Base-by-base conservation (phyloP, 1,140 invertebrate genomes). In the Asobara japonica region DNA sequence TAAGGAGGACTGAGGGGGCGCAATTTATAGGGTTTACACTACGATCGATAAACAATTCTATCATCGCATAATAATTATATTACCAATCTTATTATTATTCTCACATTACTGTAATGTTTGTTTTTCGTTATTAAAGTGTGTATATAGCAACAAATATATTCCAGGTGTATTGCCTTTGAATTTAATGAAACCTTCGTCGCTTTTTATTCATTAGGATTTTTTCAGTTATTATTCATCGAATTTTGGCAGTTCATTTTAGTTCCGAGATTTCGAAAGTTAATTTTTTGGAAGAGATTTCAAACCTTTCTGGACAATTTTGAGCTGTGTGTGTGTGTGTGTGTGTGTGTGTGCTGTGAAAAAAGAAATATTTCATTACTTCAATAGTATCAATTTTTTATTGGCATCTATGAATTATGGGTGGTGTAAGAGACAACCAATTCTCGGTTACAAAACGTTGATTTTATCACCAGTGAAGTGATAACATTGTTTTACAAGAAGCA, bases 121-220 rank as follows among this genome's bases (percentile, higher is more conserved):
- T 86, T 86, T 87, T 86, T 84, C 80, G 80, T 86, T 86, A 87
- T 87, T 86, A 86, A 87, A 87, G 84, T 87, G 84, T 87, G 82
- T 87, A 87, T 86, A 87, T 87, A 86, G 85, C 78, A 85, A 86
- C 83, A 86, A 16, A 45, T 45, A 45, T 45, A 45, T 45, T 45
- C 41, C 41, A 45, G 41, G 41, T 45, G 7, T 45, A 45, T 16
- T 45, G 41, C n/a, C 41, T 45, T 45, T 45, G 41, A 45, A 61
- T 61, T 27, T 61, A 27, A 36, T 65, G 33, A 65, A 18, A 36
- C 20, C 33, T 65, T 25, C 10, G 25, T 41, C 33, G 25, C 22
- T 2, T 56, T 1, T 56, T 27, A 2, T 22, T 56, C 13, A 27
- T 56, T 27, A 2, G n/a, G 51, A 5, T 27, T 25, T 56, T 27